Evolutionary conservation across 2,888 invertebrate species (phyloP).

Genomic region (Scrobipalpa atriplicella): DNA sequence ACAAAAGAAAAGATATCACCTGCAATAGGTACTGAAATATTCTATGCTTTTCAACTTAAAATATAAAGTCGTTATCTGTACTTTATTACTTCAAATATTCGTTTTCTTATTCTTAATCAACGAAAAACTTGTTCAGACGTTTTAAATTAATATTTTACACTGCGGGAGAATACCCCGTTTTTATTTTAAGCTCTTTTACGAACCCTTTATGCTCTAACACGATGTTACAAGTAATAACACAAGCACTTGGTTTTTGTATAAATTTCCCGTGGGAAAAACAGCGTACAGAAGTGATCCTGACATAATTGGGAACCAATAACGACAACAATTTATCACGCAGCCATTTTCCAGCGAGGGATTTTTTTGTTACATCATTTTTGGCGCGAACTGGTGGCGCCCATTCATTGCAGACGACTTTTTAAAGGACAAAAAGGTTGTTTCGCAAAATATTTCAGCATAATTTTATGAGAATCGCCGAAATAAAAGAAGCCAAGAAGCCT

Average conservation of each 20-base stretch:
- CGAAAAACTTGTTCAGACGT: too few relatives aligned
- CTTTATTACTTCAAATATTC: too few relatives aligned
- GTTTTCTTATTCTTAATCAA: too few relatives aligned
- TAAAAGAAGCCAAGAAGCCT: conserved; percentile 13
- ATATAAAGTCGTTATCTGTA: too few relatives aligned
- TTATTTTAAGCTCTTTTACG: neutral
- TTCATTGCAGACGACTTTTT: conserved; percentile 4
- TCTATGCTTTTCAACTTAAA: too few relatives aligned
- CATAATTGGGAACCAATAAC: conserved; percentile 15
- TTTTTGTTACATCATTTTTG: neutral
- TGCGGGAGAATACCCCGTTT: too few relatives aligned
- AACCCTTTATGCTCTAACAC: neutral
- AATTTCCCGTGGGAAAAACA: conserved; percentile 13
- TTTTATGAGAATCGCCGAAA: neutral
- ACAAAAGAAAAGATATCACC: too few relatives aligned
- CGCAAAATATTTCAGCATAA: neutral
- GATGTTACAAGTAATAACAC: neutral
- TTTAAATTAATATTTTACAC: too few relatives aligned
- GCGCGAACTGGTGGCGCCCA: neutral
- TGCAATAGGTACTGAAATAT: too few relatives aligned
- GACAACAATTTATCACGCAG: conserved; percentile 9
- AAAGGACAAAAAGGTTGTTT: conserved; percentile 4
- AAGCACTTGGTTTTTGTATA: neutral
- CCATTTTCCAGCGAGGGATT: conserved; percentile 8
- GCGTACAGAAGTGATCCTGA: neutral